Evolutionary conservation across 2,797 vertebrate species (phyloP).

Genomic region (Myotis planiceps): DNA sequence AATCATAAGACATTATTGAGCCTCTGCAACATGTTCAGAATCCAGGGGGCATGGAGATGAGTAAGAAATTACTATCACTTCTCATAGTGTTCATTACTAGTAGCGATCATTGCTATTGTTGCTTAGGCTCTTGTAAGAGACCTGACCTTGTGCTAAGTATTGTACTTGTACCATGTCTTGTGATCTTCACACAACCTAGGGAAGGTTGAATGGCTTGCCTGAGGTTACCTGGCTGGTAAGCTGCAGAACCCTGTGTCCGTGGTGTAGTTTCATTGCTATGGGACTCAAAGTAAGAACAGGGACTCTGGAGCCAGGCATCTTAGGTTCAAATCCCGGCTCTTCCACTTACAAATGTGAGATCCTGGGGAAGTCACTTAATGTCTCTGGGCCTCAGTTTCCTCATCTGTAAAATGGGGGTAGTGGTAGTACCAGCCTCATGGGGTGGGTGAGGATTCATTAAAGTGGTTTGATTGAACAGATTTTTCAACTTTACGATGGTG

Average conservation of each 20-base stretch:
- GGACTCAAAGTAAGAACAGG: background rate
- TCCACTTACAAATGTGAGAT: background rate
- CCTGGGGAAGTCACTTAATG: background rate
- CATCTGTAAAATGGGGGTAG: background rate
- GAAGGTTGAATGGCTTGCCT: background rate
- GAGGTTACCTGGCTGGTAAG: background rate
- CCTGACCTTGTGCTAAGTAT: background rate
- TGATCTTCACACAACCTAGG: background rate
- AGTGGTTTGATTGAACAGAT: background rate
- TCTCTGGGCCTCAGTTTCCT: background rate
- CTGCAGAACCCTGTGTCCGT: background rate
- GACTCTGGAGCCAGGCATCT: background rate
- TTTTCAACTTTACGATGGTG: background rate
- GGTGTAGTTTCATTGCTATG: background rate
- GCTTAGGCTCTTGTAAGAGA: background rate
- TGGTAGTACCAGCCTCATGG: background rate
- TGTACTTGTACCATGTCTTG: background rate
- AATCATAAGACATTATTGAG: background rate
- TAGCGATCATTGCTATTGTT: background rate
- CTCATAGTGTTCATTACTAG: background rate
- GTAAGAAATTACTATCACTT: background rate
- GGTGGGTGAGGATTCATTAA: background rate
- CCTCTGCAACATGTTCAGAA: background rate
- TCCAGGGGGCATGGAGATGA: background rate
- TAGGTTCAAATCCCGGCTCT: background rate